Evolutionary conservation across 2,113 vertebrate species (phyloP), one percentile per base, ranked within the genome.

Genomic region (Podiceps cristatus): DNA sequence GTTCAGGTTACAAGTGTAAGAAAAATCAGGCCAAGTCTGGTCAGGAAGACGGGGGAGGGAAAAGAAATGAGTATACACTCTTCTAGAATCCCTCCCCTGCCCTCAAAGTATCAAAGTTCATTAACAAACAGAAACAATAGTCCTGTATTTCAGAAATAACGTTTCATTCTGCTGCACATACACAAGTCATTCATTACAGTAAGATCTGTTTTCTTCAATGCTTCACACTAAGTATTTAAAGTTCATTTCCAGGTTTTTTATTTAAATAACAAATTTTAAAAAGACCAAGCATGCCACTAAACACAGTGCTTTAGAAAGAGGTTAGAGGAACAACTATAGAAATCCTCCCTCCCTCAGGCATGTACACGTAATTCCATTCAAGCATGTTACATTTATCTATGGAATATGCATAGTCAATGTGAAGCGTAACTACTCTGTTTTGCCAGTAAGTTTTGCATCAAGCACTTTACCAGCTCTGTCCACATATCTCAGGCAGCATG

Each of bases 281-380:
- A 78, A 33, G 7, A 71, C 13, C 13, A 55, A 77, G 31, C 47
- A 59, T 4, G 3, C 13, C 42, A 62, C 29, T 55, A 25, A 73
- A 27, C 7, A 80, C n/a, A 27, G 7, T 68, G n/a, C 13, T 63
- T 79, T 23, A 66, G 50, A 31, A 88, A 91, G 18, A 53, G 7
- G 7, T 45, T 47, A 67, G 47, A 87, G 10, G 28, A 77, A 67
- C 18, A 45, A 58, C 10, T 50, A 50, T 31, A 92, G 56, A 69
- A 80, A 79, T 42, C 2, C 4, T 63, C 55, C 24, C n/a, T 76
- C 52, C 63, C 76, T 84, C 69, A 71, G 66, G n/a, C 29, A 50
- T 0, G 0, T 5, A 33, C 2, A 28, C 0, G 0, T 5, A 62
- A 62, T 28, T 49, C 33, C 50, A 58, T 0, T 3, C 1, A 74